Conservation (phyloP, 2,113 vertebrate genomes). For the Elachura formosa region DNA sequence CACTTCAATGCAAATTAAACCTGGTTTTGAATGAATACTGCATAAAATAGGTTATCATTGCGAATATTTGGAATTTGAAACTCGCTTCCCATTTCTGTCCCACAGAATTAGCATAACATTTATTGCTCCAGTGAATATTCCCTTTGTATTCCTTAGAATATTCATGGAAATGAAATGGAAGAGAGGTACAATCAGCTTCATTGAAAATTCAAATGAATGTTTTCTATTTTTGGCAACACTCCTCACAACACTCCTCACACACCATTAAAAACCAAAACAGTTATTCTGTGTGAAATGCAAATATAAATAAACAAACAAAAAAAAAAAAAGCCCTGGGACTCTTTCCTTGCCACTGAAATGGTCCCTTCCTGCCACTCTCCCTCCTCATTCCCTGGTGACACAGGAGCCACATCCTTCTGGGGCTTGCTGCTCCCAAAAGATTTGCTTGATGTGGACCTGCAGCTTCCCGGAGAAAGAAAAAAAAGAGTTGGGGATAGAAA, state of each 20-base stretch:
- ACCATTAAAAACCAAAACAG: slow-evolving; percentile 19
- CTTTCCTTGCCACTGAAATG: background rate
- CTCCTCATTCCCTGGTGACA: background rate
- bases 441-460: background rate
- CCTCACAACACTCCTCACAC: background rate
- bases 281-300: background rate
- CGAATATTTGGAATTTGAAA: background rate
- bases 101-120: slow-evolving; percentile 31
- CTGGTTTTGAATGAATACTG: background rate
- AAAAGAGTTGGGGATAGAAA: background rate
- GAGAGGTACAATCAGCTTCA: slow-evolving; percentile 18
- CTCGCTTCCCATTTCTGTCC: background rate
- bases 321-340: background rate
- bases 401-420: background rate
- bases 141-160: slow-evolving; percentile 20
- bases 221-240: slow-evolving; percentile 37
- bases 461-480: background rate
- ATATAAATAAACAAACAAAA: slow-evolving; percentile 19
- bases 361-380: background rate
- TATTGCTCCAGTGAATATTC: slow-evolving; percentile 37
- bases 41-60: background rate
- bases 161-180: slow-evolving; percentile 35
- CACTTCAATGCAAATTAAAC: background rate
- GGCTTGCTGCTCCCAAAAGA: background rate
- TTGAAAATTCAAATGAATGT: slow-evolving; percentile 39